These are phyloP conservation scores for Caenorhabditis angaria DNA, from an alignment of 2,888 invertebrate species.

Conservation along the genomic window DNA sequence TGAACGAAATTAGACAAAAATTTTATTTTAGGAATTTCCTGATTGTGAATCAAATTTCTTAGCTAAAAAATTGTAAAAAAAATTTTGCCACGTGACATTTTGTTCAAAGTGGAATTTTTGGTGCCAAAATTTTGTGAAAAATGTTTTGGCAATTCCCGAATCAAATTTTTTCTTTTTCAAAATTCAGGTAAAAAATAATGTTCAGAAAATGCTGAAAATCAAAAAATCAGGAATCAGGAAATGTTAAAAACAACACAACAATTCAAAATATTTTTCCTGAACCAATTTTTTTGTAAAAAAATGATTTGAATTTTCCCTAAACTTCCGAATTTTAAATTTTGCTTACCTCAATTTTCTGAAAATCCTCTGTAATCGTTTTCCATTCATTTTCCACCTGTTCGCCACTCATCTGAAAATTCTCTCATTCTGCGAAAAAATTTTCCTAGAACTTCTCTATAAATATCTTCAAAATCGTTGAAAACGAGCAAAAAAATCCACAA, in stretches of 20 bases:
- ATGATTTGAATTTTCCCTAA: not conserved
- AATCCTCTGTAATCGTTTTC: conserved; percentile 44
- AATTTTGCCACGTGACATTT: not conserved
- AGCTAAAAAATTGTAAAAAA: no score
- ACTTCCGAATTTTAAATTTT: not conserved
- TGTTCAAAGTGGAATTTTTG: not conserved
- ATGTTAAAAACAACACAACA: no score
- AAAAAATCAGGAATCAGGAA: no score
- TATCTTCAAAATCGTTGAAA: not conserved
- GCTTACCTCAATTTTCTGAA: conserved; percentile 52
- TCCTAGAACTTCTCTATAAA: not conserved
- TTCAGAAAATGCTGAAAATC: no score
- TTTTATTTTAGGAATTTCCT: no score
- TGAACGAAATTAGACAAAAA: no score
- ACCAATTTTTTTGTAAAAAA: no score
- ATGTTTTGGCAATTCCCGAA: no score
- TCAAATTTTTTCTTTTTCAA: no score
- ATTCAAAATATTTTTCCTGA: no score
- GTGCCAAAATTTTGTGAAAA: conserved; percentile 4
- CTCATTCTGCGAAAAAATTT: conserved; percentile 2
- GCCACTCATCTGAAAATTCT: conserved; percentile 18
- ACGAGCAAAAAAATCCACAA: not conserved
- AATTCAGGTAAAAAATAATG: no score
- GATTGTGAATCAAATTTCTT: no score
- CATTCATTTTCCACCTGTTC: conserved; percentile 44